These are phyloP conservation scores for Myioborus melanocephalus DNA, from an alignment of 2,797 vertebrate genomes.

Conservation along the genomic window DNA sequence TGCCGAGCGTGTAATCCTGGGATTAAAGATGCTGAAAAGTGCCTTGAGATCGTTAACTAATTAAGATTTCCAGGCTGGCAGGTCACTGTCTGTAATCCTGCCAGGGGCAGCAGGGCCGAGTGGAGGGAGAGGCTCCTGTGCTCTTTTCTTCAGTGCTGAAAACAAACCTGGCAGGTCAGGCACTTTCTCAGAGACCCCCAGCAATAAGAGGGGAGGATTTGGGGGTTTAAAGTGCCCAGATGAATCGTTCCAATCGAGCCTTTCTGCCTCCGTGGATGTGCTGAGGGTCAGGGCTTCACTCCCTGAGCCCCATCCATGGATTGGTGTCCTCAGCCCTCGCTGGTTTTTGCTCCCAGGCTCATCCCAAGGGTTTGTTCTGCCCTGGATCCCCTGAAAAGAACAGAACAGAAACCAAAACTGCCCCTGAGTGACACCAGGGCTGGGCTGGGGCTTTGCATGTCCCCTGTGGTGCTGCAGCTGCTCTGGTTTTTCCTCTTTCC, in stretches of 20 bases:
- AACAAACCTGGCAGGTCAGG: neutral
- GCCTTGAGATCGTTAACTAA: slow-evolving; percentile 20
- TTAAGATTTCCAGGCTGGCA: neutral
- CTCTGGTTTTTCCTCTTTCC: neutral
- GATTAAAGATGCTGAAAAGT: slow-evolving; percentile 9
- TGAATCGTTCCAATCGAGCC: too few species aligned
- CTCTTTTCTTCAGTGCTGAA: neutral
- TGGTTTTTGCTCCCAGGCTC: neutral
- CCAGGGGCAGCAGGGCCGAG: neutral
- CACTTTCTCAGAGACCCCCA: neutral
- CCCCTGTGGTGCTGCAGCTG: neutral
- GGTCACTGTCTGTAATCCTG: neutral
- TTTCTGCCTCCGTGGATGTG: neutral
- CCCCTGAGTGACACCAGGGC: neutral
- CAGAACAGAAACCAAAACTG: neutral
- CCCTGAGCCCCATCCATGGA: fast-evolving
- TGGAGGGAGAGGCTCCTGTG: neutral
- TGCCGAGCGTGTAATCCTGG: neutral
- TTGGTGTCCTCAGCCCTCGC: neutral
- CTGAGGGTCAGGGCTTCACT: neutral
- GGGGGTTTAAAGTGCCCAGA: fast-evolving
- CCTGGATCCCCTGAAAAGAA: neutral
- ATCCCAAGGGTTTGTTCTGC: neutral
- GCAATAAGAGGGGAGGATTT: neutral
- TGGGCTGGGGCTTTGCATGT: neutral